These are phyloP conservation scores for Ailuropoda melanoleuca DNA, from an alignment of 2,113 vertebrate species.

Conservation along the genomic window DNA sequence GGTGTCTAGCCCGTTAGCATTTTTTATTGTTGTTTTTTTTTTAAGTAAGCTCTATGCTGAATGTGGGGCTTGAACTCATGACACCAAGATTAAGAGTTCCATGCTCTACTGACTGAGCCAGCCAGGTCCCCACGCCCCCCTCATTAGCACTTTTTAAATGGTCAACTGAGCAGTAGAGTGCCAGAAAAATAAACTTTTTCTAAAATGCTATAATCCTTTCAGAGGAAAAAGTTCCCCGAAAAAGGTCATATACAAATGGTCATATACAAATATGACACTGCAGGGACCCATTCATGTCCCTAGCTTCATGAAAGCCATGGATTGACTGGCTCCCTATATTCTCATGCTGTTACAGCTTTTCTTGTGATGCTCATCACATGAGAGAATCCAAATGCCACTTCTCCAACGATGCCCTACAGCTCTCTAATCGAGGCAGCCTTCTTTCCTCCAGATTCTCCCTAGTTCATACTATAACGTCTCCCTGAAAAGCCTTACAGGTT, in stretches of 20 bases:
- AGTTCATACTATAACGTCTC: not conserved
- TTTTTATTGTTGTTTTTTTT: not conserved
- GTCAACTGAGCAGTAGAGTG: not conserved
- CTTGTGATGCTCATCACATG: not conserved
- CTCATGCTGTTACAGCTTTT: not conserved
- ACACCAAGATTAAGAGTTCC: not conserved
- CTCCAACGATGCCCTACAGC: not conserved
- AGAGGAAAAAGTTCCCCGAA: not conserved
- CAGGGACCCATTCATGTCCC: not conserved
- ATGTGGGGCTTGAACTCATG: not conserved
- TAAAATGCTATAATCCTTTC: not conserved
- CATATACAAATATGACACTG: not conserved
- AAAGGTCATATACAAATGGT: not conserved
- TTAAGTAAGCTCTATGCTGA: not conserved
- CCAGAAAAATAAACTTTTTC: not conserved
- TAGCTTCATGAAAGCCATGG: not conserved
- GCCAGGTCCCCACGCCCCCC: not conserved
- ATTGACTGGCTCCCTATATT: accelerated
- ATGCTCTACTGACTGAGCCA: not conserved
- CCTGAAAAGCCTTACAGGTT: not conserved
- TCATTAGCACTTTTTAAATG: not conserved
- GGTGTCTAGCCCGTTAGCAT: not conserved
- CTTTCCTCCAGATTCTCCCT: not conserved
- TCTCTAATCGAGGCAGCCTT: not conserved
- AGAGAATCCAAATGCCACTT: not conserved